Evolutionary conservation across 2,797 vertebrate species (phyloP).

Genomic region (Pitangus sulphuratus): DNA sequence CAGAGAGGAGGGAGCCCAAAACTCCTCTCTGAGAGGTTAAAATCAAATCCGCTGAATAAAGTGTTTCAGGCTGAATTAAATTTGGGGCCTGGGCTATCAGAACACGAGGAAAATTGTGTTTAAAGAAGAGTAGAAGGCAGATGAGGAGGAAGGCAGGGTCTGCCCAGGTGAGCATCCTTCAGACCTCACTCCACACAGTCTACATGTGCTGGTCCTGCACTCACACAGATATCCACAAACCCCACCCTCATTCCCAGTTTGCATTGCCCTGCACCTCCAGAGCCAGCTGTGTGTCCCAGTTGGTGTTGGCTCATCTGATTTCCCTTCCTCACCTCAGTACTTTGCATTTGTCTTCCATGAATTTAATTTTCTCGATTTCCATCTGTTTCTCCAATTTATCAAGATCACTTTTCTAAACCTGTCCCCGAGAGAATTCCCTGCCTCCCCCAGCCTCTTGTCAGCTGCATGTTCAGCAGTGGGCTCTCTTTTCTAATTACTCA

Average conservation of each 20-base stretch:
- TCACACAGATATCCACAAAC: rapidly evolving
- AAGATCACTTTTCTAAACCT: neutral
- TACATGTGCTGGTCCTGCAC: rapidly evolving
- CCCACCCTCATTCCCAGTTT: neutral
- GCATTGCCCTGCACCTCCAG: neutral
- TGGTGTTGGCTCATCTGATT: neutral
- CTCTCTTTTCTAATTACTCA: constrained; percentile 13
- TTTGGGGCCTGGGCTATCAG: neutral
- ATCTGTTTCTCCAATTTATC: neutral
- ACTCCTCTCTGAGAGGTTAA: neutral
- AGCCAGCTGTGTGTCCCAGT: neutral
- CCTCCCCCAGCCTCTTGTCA: neutral
- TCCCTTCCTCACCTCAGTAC: neutral
- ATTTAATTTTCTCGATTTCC: neutral
- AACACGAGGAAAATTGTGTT: neutral
- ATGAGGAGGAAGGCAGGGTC: neutral
- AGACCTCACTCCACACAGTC: rapidly evolving
- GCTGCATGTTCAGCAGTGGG: neutral
- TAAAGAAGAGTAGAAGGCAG: neutral
- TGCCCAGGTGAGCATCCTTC: neutral
- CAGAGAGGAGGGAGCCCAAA: neutral
- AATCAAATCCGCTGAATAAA: constrained; percentile 4
- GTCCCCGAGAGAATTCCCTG: neutral
- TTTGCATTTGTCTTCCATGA: neutral
- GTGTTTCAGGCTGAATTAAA: neutral